Evolutionary conservation across 2,113 vertebrate genomes (phyloP).

Genomic region (Apteryx owenii): DNA sequence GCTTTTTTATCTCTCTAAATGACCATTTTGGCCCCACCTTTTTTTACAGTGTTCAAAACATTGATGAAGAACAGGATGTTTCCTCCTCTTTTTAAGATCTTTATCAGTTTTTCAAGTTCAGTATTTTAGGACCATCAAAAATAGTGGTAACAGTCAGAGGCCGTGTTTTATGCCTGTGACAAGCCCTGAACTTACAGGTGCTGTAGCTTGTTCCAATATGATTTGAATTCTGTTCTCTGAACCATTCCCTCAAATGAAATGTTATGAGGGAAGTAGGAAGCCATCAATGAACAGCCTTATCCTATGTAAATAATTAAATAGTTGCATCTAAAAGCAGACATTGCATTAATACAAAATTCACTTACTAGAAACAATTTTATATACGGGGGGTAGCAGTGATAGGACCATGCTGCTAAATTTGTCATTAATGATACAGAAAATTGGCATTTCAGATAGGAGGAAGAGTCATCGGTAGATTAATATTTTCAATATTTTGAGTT

Average conservation of each 20-base stretch:
- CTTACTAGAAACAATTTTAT: constrained; percentile 10
- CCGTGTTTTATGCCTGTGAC: background rate
- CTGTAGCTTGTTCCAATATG: background rate
- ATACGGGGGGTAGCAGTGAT: background rate
- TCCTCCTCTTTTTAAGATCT: background rate
- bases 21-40: background rate
- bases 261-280: constrained; percentile 16
- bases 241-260: constrained; percentile 15
- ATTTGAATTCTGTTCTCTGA: background rate
- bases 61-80: background rate
- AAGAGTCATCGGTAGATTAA: background rate
- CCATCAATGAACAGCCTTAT: constrained; percentile 38
- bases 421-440: constrained; percentile 3
- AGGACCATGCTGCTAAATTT: background rate
- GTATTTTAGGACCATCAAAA: background rate
- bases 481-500: background rate
- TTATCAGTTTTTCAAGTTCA: background rate
- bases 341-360: constrained; percentile 46
- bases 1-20: background rate
- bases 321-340: constrained; percentile 68
- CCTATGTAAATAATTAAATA: constrained; percentile 58
- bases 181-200: background rate
- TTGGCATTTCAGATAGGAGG: background rate
- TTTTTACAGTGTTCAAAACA: background rate
- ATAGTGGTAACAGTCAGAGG: background rate